These are phyloP conservation scores for Medauroidea extradentata DNA, from an alignment of 1,140 invertebrate genomes.

Conservation along the genomic window DNA sequence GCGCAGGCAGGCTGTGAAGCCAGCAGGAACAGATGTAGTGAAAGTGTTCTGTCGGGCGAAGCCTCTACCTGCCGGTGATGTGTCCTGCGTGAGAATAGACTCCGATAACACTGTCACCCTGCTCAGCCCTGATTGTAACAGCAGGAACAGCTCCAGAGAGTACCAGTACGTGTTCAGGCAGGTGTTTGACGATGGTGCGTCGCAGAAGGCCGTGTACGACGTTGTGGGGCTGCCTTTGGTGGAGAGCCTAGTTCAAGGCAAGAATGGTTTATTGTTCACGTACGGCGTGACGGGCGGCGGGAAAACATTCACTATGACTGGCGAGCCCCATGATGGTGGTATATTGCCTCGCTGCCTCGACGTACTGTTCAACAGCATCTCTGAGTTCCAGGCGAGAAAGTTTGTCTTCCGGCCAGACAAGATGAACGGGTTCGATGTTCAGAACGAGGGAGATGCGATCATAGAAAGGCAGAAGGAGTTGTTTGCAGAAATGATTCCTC, in stretches of 20 bases:
- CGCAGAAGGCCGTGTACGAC: conserved; percentile 83
- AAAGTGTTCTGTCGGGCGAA: conserved; percentile 81
- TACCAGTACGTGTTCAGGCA: conserved; percentile 74
- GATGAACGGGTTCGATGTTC: conserved; percentile 90
- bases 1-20: conserved; percentile 9
- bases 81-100: conserved; percentile 66
- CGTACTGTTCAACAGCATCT: conserved; percentile 87
- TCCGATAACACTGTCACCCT: conserved; percentile 65
- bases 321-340: conserved; percentile 68
- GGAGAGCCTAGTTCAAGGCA: conserved; percentile 69
- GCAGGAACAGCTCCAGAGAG: conserved; percentile 59
- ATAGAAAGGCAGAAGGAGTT: conserved; percentile 62
- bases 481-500: conserved; percentile 35
- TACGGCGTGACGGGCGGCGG: conserved; percentile 97
- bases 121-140: conserved; percentile 58
- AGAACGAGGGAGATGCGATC: conserved; percentile 81
- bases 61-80: conserved; percentile 64
- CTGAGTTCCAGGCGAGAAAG: conserved; percentile 69
- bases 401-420: conserved; percentile 89
- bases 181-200: conserved; percentile 73
- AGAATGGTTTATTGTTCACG: conserved; percentile 89
- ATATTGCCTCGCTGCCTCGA: conserved; percentile 86
- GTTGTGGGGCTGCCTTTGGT: conserved; percentile 82
- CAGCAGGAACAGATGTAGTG: conserved; percentile 56
- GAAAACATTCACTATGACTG: conserved; percentile 94